Evolutionary conservation across 2,113 vertebrate species (phyloP).

Genomic region (Poecile atricapillus): DNA sequence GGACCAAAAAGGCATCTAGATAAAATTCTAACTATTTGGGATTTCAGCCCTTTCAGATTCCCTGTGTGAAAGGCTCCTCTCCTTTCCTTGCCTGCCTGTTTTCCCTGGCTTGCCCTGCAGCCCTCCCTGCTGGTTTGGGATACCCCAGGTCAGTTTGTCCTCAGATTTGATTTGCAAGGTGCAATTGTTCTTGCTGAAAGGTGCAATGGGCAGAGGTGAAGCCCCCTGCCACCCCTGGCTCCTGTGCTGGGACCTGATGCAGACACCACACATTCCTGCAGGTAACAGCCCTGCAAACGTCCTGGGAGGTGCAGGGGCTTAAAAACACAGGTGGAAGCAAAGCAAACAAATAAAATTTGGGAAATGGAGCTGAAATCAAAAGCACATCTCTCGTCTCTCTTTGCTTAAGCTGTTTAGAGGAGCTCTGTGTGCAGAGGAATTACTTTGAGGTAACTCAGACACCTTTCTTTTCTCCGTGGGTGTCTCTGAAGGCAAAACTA

Average conservation of each 20-base stretch:
- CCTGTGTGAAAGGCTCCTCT: background rate
- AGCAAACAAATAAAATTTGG: constrained; percentile 30
- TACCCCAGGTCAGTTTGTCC: background rate
- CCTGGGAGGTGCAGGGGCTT: constrained; percentile 19
- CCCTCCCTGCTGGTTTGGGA: background rate
- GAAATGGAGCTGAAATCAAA: background rate
- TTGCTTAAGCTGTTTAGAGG: background rate
- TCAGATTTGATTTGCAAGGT: background rate
- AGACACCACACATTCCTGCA: background rate
- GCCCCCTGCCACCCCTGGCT: background rate
- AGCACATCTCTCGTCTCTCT: background rate
- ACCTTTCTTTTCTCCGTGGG: constrained; percentile 19
- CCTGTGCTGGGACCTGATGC: background rate
- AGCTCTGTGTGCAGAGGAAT: background rate
- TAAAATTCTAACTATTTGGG: background rate
- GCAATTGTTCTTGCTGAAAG: background rate
- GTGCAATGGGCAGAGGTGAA: background rate
- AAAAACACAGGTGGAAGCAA: background rate
- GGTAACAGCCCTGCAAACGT: background rate
- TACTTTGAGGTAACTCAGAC: background rate
- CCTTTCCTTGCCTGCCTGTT: background rate
- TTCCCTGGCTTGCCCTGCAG: background rate
- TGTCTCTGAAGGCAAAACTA: constrained; percentile 47
- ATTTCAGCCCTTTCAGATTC: background rate
- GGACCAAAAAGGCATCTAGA: background rate